Base-by-base conservation (phyloP, 2,113 vertebrate genomes). In the Passer domesticus region DNA sequence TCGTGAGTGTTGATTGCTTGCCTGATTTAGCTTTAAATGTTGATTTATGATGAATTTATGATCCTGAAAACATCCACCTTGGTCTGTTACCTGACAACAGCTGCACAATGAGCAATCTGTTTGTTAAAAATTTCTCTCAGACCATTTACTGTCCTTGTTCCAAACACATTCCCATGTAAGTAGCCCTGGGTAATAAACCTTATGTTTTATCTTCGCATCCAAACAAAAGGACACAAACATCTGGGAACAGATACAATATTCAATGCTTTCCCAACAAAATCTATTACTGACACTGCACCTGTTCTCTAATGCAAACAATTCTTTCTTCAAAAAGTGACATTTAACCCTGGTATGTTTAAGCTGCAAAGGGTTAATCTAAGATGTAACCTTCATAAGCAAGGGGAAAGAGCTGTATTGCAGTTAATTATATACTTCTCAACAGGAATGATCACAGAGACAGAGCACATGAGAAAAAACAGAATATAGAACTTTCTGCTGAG, bases 71-170 rank as follows among this genome's bases (percentile, higher is more conserved):
- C 15, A 31, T 75, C 31, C 24, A 50, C 43, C 46, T 92, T 70
- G 33, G 22, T 72, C 66, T 91, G 28, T 92, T 95, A 94, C 75
- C 63, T 90, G 55, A 82, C 35, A 95, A 72, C 35, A 95, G 35
- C 56, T 84, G 69, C 60, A 87, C 46, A 25, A 91, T 83, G 53
- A 85, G 24, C 47, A 92, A 88, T 47, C 82, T 91, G 47, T 72
- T 69, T 84, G 41, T 66, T 59, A 96, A 92, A 31, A 93, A 46
- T 70, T 47, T 94, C 59, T 77, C 87, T 82, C 75, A 76, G 67
- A 83, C 76, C 62, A 82, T 79, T 96, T 94, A 53, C 58, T 15
- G 5, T 64, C 63, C 39, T 62, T 53, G 22, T 94, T 95, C 53
- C 63, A 90, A 78, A 86, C 25, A 49, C 49, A 66, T 49, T 50